phyloP scores from a whole-genome alignment of 2,113 vertebrate genomes.

The Galbula dea region DNA sequence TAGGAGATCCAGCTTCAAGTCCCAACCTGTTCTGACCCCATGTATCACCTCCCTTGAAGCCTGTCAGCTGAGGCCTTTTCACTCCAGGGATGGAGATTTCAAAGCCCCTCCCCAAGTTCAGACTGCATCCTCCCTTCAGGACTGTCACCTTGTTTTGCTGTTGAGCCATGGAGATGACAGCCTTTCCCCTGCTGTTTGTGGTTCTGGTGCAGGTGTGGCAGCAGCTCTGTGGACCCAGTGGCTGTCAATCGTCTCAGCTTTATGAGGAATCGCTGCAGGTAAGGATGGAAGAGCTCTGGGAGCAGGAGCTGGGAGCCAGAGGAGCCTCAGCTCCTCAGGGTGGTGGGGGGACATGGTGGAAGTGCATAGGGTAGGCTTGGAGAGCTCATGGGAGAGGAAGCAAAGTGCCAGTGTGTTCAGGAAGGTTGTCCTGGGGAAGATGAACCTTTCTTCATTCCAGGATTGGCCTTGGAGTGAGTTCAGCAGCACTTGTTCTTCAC shows the following conservation, averaged over 20 bases:
- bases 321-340: no score
- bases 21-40: accelerated
- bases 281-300: background rate
- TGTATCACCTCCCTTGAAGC: background rate
- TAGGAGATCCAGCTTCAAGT: background rate
- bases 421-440: background rate
- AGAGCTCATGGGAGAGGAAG: background rate
- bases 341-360: background rate
- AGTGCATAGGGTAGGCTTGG: no score
- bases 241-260: slow-evolving; percentile 89
- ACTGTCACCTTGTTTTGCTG: accelerated
- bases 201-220: slow-evolving; percentile 80
- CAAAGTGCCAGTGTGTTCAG: accelerated
- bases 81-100: background rate
- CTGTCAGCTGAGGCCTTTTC: background rate
- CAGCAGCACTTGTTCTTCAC: background rate
- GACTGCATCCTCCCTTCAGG: background rate
- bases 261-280: slow-evolving; percentile 91
- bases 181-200: background rate
- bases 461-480: background rate
- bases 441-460: background rate
- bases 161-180: background rate
- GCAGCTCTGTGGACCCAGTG: slow-evolving; percentile 80
- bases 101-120: accelerated
- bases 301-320: no score